A percentile compares a stretch with the other conserved stretches of the same genome.
Evolutionary conservation across 2,888 invertebrate genomes (phyloP).

Genomic region (Phortica magna): DNA sequence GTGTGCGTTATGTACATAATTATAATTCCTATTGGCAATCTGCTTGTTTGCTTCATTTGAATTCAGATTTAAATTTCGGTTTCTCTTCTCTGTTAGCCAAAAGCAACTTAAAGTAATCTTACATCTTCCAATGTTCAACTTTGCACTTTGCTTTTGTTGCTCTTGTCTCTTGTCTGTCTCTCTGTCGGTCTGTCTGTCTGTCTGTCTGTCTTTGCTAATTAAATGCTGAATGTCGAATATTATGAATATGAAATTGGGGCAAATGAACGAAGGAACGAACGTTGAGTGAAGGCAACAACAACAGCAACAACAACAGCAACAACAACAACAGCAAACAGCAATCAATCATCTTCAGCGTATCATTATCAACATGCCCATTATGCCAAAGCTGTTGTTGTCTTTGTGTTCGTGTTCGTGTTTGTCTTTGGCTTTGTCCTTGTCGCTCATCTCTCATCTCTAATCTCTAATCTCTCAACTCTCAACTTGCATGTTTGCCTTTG

Average conservation of each 20-base stretch:
- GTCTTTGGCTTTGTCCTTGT: background rate
- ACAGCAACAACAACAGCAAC: no score
- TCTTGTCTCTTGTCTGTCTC: no score
- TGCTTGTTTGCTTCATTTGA: constrained; percentile 14
- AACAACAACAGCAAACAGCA: background rate
- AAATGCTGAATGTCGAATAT: background rate
- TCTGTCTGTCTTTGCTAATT: background rate
- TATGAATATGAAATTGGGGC: background rate
- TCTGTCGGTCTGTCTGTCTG: no score
- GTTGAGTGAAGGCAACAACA: no score
- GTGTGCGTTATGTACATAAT: constrained; percentile 1
- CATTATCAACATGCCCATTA: background rate
- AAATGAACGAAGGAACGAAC: background rate
- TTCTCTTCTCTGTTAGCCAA: no score
- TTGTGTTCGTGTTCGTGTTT: background rate
- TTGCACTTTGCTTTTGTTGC: no score
- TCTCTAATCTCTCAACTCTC: no score
- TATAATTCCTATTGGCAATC: constrained; percentile 11
- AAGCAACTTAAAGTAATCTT: no score
- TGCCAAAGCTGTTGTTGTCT: background rate
- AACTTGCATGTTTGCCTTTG: no score
- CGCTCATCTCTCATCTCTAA: no score
- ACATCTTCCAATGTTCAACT: no score
- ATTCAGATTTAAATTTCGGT: background rate
- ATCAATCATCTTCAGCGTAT: background rate